phyloP scores from a whole-genome alignment of 1,140 invertebrate genomes.

The Rhyacophila brunnea region DNA sequence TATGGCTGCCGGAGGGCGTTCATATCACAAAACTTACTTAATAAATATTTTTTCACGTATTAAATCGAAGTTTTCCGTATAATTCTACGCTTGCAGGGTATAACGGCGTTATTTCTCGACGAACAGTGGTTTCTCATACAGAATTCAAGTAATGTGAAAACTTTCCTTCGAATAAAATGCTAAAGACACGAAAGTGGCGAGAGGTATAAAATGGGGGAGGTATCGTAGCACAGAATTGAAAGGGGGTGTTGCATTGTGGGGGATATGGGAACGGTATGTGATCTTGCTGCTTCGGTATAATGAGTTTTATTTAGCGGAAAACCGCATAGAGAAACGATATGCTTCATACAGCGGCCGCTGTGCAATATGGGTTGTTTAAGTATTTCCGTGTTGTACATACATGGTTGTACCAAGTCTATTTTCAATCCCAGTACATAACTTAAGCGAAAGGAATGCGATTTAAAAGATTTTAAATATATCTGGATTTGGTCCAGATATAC shows the following conservation, averaged over 20 bases:
- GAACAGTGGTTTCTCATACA: slow-evolving; percentile 26
- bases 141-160: slow-evolving; percentile 34
- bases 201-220: neutral
- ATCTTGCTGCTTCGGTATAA: slow-evolving; percentile 17
- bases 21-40: slow-evolving; percentile 23
- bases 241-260: neutral
- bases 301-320: slow-evolving; percentile 30
- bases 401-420: too few relatives aligned
- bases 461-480: too few relatives aligned
- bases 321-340: slow-evolving; percentile 3
- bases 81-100: slow-evolving; percentile 6
- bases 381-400: too few relatives aligned
- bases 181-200: slow-evolving; percentile 12
- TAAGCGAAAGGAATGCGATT: too few relatives aligned
- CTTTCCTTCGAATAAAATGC: slow-evolving; percentile 32
- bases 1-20: neutral
- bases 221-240: neutral
- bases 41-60: slow-evolving; percentile 33
- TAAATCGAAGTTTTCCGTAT: slow-evolving; percentile 31
- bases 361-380: neutral
- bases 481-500: too few relatives aligned
- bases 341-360: too few relatives aligned
- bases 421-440: too few relatives aligned
- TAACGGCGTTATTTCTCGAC: slow-evolving; percentile 1
- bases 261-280: neutral